Percentiles rank a stretch among this genome's conserved stretches.
Conservation (phyloP, 1,140 invertebrate species). For the Aradophagus sp. region DNA sequence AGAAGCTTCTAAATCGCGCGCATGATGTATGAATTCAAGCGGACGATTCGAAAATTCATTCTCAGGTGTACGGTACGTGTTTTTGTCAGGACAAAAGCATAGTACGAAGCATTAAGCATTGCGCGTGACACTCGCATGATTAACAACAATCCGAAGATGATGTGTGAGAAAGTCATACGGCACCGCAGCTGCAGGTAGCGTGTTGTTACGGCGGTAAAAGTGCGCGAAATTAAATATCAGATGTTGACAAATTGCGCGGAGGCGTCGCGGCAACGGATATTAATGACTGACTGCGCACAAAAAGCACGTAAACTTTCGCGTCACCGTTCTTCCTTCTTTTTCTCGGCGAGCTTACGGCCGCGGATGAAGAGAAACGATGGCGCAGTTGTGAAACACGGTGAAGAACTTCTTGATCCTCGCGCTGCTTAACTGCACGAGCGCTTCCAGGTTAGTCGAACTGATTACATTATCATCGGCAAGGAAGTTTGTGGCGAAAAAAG, state of each 20-base stretch:
- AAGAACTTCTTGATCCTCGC: conserved; percentile 43
- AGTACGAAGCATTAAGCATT: conserved; percentile 38
- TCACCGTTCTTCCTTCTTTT: conserved; percentile 63
- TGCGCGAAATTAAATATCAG: conserved; percentile 75
- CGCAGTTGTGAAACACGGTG: conserved; percentile 57
- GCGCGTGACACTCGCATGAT: conserved; percentile 49
- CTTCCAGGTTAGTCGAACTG: conserved; percentile 31
- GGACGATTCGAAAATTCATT: conserved; percentile 45
- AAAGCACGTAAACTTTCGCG: conserved; percentile 70
- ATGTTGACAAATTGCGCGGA: conserved; percentile 75
- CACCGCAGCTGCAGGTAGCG: conserved; percentile 58
- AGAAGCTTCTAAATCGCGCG: conserved; percentile 11
- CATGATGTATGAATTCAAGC: conserved; percentile 27
- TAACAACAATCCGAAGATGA: conserved; percentile 59
- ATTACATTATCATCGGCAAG: conserved; percentile 44
- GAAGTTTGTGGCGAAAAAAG: conserved; percentile 31
- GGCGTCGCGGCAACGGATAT: conserved; percentile 75
- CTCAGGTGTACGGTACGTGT: conserved; percentile 32
- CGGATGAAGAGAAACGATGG: conserved; percentile 75
- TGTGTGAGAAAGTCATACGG: conserved; percentile 56
- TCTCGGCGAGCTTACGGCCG: conserved; percentile 64
- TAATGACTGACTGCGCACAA: conserved; percentile 71
- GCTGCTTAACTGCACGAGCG: conserved; percentile 34
- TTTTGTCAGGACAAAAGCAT: conserved; percentile 32
- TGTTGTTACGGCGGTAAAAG: conserved; percentile 64